phyloP scores from a whole-genome alignment of 2,113 vertebrate genomes.

The Furnarius figulus region DNA sequence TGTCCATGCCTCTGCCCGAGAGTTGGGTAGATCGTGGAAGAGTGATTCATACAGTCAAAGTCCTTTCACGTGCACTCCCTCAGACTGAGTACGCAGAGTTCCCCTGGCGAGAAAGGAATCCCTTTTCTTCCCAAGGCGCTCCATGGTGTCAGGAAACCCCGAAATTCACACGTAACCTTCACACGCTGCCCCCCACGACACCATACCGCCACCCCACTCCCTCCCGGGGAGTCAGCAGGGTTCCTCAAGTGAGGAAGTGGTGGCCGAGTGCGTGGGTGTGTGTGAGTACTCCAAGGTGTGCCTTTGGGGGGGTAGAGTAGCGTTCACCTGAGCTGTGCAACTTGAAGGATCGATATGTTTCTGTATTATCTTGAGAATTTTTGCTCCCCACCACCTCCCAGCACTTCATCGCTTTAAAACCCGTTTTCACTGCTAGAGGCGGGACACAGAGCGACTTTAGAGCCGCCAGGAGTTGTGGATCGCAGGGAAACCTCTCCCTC shows the following conservation, averaged over 20 bases:
- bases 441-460: accelerated
- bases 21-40: background rate
- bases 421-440: accelerated
- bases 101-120: background rate
- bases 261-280: background rate
- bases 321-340: accelerated
- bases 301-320: background rate
- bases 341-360: background rate
- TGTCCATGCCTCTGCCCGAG: background rate
- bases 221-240: accelerated
- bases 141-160: background rate
- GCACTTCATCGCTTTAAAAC: background rate
- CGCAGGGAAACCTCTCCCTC: background rate
- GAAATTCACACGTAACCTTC: background rate
- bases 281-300: background rate
- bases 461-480: accelerated
- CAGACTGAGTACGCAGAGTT: accelerated
- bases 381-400: background rate
- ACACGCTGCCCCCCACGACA: background rate
- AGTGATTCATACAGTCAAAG: background rate
- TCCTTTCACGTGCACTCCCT: background rate
- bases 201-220: too few species aligned
- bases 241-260: background rate
- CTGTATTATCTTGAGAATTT: background rate
- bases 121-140: background rate